Percentiles rank a stretch among this genome's conserved stretches.
Conservation (phyloP, 2,113 vertebrate species). For the Periophthalmus modestus region DNA sequence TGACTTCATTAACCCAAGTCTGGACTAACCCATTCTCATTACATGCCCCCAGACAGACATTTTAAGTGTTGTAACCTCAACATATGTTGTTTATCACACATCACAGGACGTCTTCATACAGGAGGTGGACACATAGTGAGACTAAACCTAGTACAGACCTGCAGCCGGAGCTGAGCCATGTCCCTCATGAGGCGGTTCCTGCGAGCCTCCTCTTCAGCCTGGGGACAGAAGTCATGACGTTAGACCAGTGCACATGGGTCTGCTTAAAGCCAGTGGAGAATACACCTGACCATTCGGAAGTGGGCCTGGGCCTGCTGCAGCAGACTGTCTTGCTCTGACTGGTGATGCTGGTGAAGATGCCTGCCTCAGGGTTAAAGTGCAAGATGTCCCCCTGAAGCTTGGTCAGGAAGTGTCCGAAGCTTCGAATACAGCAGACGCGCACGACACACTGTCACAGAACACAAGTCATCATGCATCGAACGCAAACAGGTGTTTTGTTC, state of each 20-base stretch:
- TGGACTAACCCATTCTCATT: too few species aligned
- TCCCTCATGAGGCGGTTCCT: slow-evolving; percentile 94
- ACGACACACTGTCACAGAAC: slow-evolving; percentile 80
- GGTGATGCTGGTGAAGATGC: slow-evolving; percentile 94
- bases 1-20: too few species aligned
- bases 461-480: background rate
- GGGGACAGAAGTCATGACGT: background rate
- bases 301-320: slow-evolving; percentile 95
- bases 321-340: slow-evolving; percentile 86
- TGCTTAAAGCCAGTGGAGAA: background rate
- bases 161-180: slow-evolving; percentile 96
- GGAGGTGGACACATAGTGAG: too few species aligned
- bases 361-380: slow-evolving; percentile 92
- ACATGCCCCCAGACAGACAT: background rate
- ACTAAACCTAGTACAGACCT: slow-evolving; percentile 73
- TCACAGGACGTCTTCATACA: too few species aligned
- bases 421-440: slow-evolving; percentile 90
- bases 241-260: background rate
- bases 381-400: slow-evolving; percentile 91
- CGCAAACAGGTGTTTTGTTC: background rate
- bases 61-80: too few species aligned
- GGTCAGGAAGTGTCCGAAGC: slow-evolving; percentile 94
- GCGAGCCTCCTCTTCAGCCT: slow-evolving; percentile 96
- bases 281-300: slow-evolving; percentile 90
- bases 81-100: too few species aligned